Conservation (phyloP, 2,888 invertebrate genomes). For the Cabera pusaria region DNA sequence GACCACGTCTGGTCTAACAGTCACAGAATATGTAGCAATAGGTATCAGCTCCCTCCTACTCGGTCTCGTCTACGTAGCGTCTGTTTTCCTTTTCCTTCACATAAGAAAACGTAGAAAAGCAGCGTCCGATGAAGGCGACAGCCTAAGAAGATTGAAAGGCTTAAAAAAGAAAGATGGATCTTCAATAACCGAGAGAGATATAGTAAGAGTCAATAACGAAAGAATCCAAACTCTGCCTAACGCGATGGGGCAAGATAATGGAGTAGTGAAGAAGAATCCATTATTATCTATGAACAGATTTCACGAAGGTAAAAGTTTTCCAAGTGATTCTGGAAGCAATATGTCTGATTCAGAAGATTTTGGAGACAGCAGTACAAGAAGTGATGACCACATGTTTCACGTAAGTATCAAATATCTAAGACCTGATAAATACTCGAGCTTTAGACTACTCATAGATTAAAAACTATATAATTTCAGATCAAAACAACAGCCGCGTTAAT, state of each 20-base stretch:
- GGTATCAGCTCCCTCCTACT: constrained; percentile 92
- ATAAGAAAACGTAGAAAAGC: constrained; percentile 86
- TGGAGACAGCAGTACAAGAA: constrained; percentile 64
- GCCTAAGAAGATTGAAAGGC: constrained; percentile 56
- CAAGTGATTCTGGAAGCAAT: constrained; percentile 83
- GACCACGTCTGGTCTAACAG: constrained; percentile 84
- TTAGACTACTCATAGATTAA: no score
- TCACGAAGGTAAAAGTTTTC: constrained; percentile 69
- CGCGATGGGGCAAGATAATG: constrained; percentile 84
- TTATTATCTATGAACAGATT: constrained; percentile 84
- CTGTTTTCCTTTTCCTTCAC: constrained; percentile 92
- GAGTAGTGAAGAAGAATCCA: constrained; percentile 91
- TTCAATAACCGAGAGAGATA: constrained; percentile 69
- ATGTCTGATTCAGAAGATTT: constrained; percentile 86
- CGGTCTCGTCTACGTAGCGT: constrained; percentile 93
- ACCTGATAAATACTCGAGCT: no score
- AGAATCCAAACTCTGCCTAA: constrained; percentile 60
- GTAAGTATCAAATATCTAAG: constrained; percentile 50
- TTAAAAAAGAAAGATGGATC: constrained; percentile 70
- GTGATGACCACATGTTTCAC: constrained; percentile 60
- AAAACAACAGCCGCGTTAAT: constrained; percentile 87
- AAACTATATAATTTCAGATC: constrained; percentile 60
- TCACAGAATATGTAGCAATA: constrained; percentile 92
- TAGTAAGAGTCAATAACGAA: constrained; percentile 72
- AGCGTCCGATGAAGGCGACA: constrained; percentile 71